Base-by-base conservation (phyloP, 2,797 vertebrate genomes). In the Thaleichthys pacificus region DNA sequence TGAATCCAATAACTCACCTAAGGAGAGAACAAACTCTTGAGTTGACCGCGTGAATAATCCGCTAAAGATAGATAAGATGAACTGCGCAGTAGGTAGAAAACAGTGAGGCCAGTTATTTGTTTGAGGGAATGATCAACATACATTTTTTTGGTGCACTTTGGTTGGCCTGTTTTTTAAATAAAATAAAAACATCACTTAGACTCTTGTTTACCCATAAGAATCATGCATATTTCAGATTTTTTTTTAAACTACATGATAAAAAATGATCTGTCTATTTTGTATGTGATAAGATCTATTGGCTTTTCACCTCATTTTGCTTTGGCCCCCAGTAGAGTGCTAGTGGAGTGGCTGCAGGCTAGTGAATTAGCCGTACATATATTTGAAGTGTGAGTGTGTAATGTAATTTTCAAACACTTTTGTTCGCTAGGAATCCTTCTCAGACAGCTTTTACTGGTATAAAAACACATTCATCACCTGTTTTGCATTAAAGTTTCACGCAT, bases 401-500 rank as follows among this genome's bases (percentile, higher is more conserved):
- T 75, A 49, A 80, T 74, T 81, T 72, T 77, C 66, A 74, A 30
- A 84, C 82, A 63, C 5, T 66, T 75, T 61, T 61, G 47, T 73
- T 72, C 64, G 58, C 57, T 47, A 26, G 73, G 80, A 88, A 80
- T 82, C 76, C 80, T 76, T 68, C 74, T 80, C 38, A 11, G 77
- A 85, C 78, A 71, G 79, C 83, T 84, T 84, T 86, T 86, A 84
- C 86, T 71, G 77, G 79, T 84, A 79, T 69, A 87, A 86, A 82
- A 89, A 86, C 74, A 80, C 75, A 62, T 61, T 67, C 89, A 90
- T 95, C 95, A 96, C 94, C 94, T 98, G 96, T 93, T 97, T 96
- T 89, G 51, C 91, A 96, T 97, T 96, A 97, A 92, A 89, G 86
- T 88, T 93, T 87, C 92, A 92, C 91, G 92, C 92, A 92, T 89